Base-by-base conservation (phyloP, 2,888 invertebrate species). In the Mellilla xanthometata region DNA sequence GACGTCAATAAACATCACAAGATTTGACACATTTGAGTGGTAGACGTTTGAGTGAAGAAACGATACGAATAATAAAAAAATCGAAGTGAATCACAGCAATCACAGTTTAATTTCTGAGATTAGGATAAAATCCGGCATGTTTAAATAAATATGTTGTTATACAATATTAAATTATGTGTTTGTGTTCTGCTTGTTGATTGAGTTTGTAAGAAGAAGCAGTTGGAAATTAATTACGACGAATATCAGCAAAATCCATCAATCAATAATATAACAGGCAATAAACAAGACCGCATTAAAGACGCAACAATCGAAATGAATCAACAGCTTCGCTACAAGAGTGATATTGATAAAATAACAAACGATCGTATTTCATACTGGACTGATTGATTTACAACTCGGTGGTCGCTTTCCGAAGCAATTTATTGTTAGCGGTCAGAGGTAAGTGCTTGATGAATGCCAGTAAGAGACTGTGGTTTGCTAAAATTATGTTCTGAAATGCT, bases 311-410 rank as follows among this genome's bases (percentile, higher is more conserved):
- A 62, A 77, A 76, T 75, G 71, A 76, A 76, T 78, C 72, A 73
- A 71, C 64, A 68, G 54, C 56, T 61, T 63, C 58, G 56, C 63
- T 65, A 67, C 58, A 41, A 58, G 54, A 56, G 50, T 60, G 54
- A 72, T 68, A 70, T 73, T 76, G 72, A 76, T 76, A 78, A 49
- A 73, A 75, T 68, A 64, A 72, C 70, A 69, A 68, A 65, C 65
- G 72, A 76, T 79, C 78, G 74, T 81, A 81, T 79, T 79, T 83
- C 78, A 81, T 75, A 74, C 59, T 43, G 58, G 55, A 61, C 63
- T 78, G 82, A 83, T 83, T 83, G 82, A 82, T 83, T 81, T 76
- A 78, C 77, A 68, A 66, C 73, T 68, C 65, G 66, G 71, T 73
- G 71, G 63, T 72, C 71, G 74, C 74, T 82, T 78, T 81, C 76